These are phyloP conservation scores for Lineus longissimus DNA, from an alignment of 1,140 invertebrate species.

Conservation along the genomic window DNA sequence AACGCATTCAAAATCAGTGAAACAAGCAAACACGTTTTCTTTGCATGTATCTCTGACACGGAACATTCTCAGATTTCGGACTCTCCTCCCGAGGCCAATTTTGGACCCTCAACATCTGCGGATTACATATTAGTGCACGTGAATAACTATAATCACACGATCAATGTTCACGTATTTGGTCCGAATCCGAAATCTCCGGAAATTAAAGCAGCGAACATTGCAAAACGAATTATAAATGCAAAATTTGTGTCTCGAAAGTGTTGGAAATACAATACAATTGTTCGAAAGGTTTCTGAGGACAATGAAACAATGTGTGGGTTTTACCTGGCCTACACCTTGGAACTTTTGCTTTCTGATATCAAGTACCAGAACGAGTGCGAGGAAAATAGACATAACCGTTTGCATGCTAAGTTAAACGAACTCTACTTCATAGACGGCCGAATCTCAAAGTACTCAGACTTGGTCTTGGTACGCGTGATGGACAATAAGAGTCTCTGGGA, in stretches of 20 bases:
- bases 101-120: neutral
- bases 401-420: neutral
- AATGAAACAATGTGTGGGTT: conserved; percentile 4
- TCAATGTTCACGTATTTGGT: conserved; percentile 3
- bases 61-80: no score
- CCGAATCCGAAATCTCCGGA: neutral
- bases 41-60: conserved; percentile 3
- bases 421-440: neutral
- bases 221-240: neutral
- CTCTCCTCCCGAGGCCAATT: no score
- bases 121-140: conserved; percentile 4
- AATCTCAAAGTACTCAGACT: conserved; percentile 2
- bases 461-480: neutral
- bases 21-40: neutral
- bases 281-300: neutral
- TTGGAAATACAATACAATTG: neutral
- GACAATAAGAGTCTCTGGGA: neutral
- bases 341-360: neutral
- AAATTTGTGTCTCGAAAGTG: neutral
- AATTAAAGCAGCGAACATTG: neutral
- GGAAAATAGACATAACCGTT: neutral
- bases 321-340: neutral
- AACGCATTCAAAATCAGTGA: neutral
- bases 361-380: neutral
- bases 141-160: neutral